Percentiles rank a stretch among this genome's conserved stretches.
Conservation (phyloP, 2,113 vertebrate genomes). For the Entelurus aequoreus region DNA sequence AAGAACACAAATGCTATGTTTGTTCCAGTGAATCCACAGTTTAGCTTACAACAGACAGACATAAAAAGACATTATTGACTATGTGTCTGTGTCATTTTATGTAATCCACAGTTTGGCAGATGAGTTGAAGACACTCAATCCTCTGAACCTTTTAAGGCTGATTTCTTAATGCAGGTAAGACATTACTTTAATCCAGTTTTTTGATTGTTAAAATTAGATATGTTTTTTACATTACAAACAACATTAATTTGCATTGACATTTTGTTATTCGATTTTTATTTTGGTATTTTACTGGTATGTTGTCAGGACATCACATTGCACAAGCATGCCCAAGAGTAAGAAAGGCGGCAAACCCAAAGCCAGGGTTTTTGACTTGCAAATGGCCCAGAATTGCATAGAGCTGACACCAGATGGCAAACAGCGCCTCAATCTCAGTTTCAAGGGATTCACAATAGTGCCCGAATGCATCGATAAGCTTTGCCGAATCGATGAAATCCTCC, state of each 20-base stretch:
- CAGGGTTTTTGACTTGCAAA: slow-evolving; percentile 77
- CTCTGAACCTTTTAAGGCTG: neutral
- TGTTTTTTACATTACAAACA: too few species aligned
- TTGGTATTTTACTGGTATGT: neutral
- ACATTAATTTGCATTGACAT: too few species aligned
- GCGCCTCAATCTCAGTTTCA: slow-evolving; percentile 83
- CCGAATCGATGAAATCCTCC: slow-evolving; percentile 81
- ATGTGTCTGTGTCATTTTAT: slow-evolving; percentile 3
- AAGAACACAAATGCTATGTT: slow-evolving; percentile 52
- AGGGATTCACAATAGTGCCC: slow-evolving; percentile 80
- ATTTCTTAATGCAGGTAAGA: slow-evolving; percentile 20
- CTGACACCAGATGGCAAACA: slow-evolving; percentile 72
- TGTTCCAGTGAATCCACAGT: slow-evolving; percentile 1
- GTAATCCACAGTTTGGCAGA: neutral
- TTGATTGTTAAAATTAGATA: neutral
- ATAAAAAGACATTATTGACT: neutral
- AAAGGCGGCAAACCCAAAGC: slow-evolving; percentile 55
- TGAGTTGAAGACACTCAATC: neutral
- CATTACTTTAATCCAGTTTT: neutral
- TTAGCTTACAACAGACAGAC: neutral
- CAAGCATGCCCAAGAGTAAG: slow-evolving; percentile 54
- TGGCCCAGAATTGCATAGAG: slow-evolving; percentile 74
- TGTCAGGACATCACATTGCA: neutral
- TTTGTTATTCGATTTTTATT: too few species aligned
- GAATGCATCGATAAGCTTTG: slow-evolving; percentile 77